These are phyloP conservation scores for Dipodomys stephensi DNA, from an alignment of 2,113 vertebrate species.

Conservation along the genomic window DNA sequence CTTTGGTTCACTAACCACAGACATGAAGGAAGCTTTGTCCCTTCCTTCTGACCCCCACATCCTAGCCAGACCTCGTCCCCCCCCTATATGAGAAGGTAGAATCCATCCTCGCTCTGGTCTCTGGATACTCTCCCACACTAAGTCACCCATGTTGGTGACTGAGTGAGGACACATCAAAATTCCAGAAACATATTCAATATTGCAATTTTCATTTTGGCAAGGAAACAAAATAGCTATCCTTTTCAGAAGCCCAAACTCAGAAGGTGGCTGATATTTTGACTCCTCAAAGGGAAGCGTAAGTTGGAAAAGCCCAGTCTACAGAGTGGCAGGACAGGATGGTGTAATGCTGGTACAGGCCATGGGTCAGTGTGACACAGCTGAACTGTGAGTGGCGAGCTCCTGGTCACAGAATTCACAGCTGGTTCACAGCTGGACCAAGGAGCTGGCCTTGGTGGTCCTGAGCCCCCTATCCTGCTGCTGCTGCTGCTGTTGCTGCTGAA, in stretches of 20 bases:
- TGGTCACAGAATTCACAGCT: not conserved
- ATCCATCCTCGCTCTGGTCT: not conserved
- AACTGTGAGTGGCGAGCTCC: not conserved
- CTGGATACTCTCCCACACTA: not conserved
- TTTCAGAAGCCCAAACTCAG: not conserved
- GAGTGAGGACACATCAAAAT: not conserved
- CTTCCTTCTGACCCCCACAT: not conserved
- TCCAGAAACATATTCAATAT: not conserved
- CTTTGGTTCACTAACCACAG: not conserved
- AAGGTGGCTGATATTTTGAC: not conserved
- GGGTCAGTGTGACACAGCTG: not conserved
- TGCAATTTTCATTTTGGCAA: not conserved
- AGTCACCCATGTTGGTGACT: not conserved
- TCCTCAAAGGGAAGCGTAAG: not conserved
- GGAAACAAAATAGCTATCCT: not conserved
- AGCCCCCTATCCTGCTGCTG: not conserved
- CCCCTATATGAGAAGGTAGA: not conserved
- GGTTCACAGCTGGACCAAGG: not conserved
- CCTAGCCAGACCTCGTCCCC: not conserved
- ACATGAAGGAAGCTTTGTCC: not conserved
- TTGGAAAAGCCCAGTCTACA: not conserved
- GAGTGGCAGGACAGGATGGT: not conserved
- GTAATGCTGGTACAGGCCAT: not conserved
- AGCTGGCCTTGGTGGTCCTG: not conserved
- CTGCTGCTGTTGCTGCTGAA: not conserved